A percentile compares a stretch with the other conserved stretches of the same genome.
These are phyloP conservation scores for Lepidocyrtinus sp. DNA, from an alignment of 2,888 invertebrate species.

Conservation along the genomic window DNA sequence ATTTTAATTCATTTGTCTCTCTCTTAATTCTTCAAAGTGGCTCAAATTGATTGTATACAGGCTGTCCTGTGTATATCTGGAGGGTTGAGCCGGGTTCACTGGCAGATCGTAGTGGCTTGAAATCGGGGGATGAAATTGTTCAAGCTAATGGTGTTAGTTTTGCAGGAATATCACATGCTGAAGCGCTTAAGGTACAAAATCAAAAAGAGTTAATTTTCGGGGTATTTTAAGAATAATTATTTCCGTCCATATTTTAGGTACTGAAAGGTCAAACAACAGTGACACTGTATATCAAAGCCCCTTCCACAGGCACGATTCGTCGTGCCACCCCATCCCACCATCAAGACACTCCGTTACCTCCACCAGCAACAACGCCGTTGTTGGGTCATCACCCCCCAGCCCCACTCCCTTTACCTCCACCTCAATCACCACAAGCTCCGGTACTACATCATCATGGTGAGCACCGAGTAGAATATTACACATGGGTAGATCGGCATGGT, in stretches of 20 bases:
- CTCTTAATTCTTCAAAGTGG: not conserved
- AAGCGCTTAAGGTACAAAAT: slow-evolving; percentile 43
- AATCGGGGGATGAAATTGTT: slow-evolving; percentile 94
- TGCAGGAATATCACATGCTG: slow-evolving; percentile 73
- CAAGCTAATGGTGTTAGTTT: slow-evolving; percentile 96
- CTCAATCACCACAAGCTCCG: slow-evolving; percentile 71
- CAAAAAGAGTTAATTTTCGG: not conserved
- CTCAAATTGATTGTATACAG: no score
- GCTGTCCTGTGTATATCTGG: slow-evolving; percentile 84
- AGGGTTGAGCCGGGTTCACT: slow-evolving; percentile 92
- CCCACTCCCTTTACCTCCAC: slow-evolving; percentile 65
- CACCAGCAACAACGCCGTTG: slow-evolving; percentile 72
- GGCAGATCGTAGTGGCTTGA: slow-evolving; percentile 88
- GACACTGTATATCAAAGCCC: slow-evolving; percentile 45
- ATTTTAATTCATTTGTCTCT: not conserved
- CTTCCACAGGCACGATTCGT: slow-evolving; percentile 73
- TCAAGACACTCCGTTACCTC: slow-evolving; percentile 73
- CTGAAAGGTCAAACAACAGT: slow-evolving; percentile 45
- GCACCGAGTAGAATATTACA: slow-evolving; percentile 78
- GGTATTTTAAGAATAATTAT: slow-evolving; percentile 1
- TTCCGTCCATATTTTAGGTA: slow-evolving; percentile 33
- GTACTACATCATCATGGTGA: slow-evolving; percentile 74
- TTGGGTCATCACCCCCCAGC: slow-evolving; percentile 70
- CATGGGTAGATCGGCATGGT: slow-evolving; percentile 95
- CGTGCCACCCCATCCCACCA: slow-evolving; percentile 74